Evolutionary conservation across 2,113 vertebrate genomes (phyloP).

Genomic region (Archilochus colubris): DNA sequence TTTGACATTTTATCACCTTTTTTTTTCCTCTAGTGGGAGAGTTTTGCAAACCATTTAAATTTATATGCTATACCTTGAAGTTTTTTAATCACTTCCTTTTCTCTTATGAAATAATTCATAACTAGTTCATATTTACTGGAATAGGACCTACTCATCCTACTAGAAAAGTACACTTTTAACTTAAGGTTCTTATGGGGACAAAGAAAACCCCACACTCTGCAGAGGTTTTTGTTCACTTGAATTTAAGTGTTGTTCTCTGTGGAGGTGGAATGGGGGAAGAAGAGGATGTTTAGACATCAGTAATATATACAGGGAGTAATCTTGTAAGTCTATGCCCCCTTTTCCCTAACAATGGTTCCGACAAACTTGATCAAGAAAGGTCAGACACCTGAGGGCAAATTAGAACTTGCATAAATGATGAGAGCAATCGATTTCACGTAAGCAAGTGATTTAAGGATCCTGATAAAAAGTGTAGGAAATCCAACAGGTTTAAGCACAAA

Average conservation of each 20-base stretch:
- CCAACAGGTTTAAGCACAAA: neutral
- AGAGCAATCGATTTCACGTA: neutral
- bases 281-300: neutral
- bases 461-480: neutral
- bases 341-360: neutral
- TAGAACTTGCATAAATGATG: neutral
- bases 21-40: neutral
- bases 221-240: neutral
- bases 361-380: neutral
- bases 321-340: neutral
- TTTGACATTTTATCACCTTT: constrained; percentile 16
- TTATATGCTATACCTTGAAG: constrained; percentile 18
- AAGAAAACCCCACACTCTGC: neutral
- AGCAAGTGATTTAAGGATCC: neutral
- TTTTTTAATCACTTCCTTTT: constrained; percentile 47
- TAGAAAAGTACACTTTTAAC: neutral
- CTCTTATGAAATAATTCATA: constrained; percentile 34
- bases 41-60: constrained; percentile 40
- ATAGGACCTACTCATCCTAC: neutral
- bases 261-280: neutral
- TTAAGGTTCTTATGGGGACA: neutral
- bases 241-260: neutral
- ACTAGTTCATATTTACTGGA: constrained; percentile 15
- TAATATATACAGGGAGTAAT: neutral
- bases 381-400: neutral